Percentiles rank a stretch among this genome's conserved stretches.
Evolutionary conservation across 2,113 vertebrate species (phyloP).

Genomic region (Polypterus senegalus): DNA sequence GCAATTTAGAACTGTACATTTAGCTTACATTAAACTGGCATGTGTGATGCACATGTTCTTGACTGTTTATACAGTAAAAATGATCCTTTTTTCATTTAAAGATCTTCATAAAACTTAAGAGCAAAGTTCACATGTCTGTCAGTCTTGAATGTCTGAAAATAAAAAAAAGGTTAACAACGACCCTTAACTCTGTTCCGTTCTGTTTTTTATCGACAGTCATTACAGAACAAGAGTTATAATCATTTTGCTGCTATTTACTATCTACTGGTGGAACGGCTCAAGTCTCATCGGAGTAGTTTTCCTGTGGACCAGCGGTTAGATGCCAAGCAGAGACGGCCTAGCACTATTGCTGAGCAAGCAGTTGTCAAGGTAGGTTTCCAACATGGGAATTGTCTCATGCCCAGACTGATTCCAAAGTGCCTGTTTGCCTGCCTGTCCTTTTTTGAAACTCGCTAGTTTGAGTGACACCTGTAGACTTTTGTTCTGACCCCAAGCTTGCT

Average conservation of each 20-base stretch:
- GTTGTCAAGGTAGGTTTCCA: constrained; percentile 71
- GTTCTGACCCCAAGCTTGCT: neutral
- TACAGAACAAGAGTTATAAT: constrained; percentile 97
- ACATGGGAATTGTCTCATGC: neutral
- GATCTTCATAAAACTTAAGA: too few species aligned
- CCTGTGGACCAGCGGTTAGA: constrained; percentile 86
- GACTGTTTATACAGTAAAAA: too few species aligned
- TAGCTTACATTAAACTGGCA: too few species aligned
- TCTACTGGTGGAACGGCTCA: constrained; percentile 88
- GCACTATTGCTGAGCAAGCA: constrained; percentile 84
- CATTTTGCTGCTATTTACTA: constrained; percentile 98
- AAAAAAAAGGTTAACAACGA: too few species aligned
- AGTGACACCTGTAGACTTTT: neutral
- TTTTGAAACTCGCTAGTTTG: neutral
- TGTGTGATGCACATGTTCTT: too few species aligned
- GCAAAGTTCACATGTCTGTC: too few species aligned
- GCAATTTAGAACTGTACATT: too few species aligned
- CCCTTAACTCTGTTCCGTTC: neutral
- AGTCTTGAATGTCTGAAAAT: too few species aligned
- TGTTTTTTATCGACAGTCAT: constrained; percentile 55
- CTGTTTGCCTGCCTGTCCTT: constrained; percentile 10
- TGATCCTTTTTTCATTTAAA: too few species aligned
- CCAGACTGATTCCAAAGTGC: neutral
- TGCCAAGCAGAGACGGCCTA: constrained; percentile 80
- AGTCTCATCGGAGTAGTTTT: constrained; percentile 91